A percentile compares a stretch with the other conserved stretches of the same genome.
Evolutionary conservation across 2,888 invertebrate species (phyloP).

Genomic region (Chymomyza procnemis): DNA sequence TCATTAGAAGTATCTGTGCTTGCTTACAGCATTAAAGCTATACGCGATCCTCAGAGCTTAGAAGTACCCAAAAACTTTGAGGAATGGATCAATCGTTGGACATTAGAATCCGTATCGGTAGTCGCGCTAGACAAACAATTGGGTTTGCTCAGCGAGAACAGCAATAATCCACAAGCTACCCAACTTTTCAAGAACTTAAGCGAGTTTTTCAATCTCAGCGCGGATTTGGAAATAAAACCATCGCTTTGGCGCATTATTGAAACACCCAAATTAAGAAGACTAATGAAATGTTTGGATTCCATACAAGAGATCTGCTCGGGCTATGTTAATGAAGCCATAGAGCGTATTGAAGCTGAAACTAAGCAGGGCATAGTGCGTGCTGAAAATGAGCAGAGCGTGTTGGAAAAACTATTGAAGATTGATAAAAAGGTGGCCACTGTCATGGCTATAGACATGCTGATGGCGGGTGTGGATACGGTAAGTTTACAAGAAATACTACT

Average conservation of each 20-base stretch:
- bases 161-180: slow-evolving; percentile 39
- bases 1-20: background rate
- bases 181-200: slow-evolving; percentile 31
- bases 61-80: slow-evolving; percentile 79
- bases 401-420: slow-evolving; percentile 82
- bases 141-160: slow-evolving; percentile 45
- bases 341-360: slow-evolving; percentile 58
- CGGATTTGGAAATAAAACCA: slow-evolving; percentile 63
- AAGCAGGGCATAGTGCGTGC: slow-evolving; percentile 54
- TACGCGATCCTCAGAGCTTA: slow-evolving; percentile 59
- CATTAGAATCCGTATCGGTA: slow-evolving; percentile 80
- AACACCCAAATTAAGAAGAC: slow-evolving; percentile 57
- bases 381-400: slow-evolving; percentile 79
- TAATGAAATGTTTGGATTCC: slow-evolving; percentile 44
- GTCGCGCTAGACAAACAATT: slow-evolving; percentile 76
- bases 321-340: slow-evolving; percentile 70
- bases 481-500: slow-evolving; percentile 47
- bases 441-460: slow-evolving; percentile 85
- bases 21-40: slow-evolving; percentile 65
- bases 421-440: slow-evolving; percentile 82
- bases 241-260: slow-evolving; percentile 57
- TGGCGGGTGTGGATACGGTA: slow-evolving; percentile 86
- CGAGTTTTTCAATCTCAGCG: slow-evolving; percentile 41
- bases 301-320: slow-evolving; percentile 39
- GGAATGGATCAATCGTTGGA: slow-evolving; percentile 81